Evolutionary conservation across 2,113 vertebrate species (phyloP).

Genomic region (Rhodinocichla rosea): DNA sequence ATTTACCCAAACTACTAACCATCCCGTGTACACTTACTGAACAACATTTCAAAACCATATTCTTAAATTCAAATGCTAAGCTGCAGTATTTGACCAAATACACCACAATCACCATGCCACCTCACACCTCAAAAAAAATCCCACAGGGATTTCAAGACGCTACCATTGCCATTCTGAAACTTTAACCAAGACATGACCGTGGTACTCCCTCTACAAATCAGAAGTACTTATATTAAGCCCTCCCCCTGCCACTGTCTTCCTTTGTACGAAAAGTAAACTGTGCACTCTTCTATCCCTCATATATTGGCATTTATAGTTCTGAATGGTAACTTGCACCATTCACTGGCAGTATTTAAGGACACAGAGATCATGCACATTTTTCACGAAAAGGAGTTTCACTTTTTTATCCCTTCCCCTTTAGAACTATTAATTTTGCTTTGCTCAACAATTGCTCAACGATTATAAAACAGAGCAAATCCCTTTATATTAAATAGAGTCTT

Average conservation of each 20-base stretch:
- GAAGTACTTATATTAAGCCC: neutral
- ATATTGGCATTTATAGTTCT: neutral
- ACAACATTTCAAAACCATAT: neutral
- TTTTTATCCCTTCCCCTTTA: neutral
- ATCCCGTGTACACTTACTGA: accelerated
- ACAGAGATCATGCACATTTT: accelerated
- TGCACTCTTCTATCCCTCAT: neutral
- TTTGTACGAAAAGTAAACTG: neutral
- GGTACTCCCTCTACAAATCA: neutral
- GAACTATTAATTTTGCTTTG: neutral
- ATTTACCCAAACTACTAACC: neutral
- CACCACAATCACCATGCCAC: neutral
- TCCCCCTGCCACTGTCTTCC: neutral
- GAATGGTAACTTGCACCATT: neutral
- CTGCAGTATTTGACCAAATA: neutral
- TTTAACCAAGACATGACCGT: neutral
- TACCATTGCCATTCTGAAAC: neutral
- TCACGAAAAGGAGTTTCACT: neutral
- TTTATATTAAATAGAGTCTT: neutral
- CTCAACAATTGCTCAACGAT: neutral
- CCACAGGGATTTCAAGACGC: neutral
- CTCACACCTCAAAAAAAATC: neutral
- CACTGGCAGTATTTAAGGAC: neutral
- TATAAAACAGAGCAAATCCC: neutral
- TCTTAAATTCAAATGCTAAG: neutral